phyloP scores from a whole-genome alignment of 2,888 invertebrate species.

The Cremastinae sp. region DNA sequence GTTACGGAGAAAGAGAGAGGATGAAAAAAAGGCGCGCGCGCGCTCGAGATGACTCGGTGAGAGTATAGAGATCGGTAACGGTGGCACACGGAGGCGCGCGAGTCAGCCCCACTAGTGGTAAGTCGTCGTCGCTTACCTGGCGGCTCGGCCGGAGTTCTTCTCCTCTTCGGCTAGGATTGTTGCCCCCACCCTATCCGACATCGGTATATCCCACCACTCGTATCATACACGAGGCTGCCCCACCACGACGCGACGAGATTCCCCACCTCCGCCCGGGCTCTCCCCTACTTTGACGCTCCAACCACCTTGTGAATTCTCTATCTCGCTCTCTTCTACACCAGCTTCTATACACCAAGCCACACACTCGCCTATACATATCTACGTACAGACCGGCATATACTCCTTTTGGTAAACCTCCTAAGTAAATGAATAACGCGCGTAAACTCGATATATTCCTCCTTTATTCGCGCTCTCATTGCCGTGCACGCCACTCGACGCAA shows the following conservation, averaged over 20 bases:
- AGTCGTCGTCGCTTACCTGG: constrained; percentile 76
- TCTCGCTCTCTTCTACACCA: constrained; percentile 25
- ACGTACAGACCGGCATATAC: not conserved
- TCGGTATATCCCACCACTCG: constrained; percentile 72
- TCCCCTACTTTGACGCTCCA: constrained; percentile 45
- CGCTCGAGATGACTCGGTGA: constrained; percentile 45
- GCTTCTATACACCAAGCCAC: not conserved
- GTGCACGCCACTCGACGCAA: constrained; percentile 38
- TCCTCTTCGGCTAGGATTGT: constrained; percentile 72
- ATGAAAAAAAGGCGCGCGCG: constrained; percentile 30
- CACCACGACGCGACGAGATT: constrained; percentile 65
- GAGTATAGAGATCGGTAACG: constrained; percentile 62
- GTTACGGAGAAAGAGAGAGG: not conserved
- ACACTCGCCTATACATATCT: not conserved
- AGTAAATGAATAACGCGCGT: constrained; percentile 54
- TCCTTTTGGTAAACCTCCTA: constrained; percentile 23
- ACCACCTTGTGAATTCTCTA: constrained; percentile 45
- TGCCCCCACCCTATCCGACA: constrained; percentile 72
- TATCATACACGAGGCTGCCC: constrained; percentile 74
- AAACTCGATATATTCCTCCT: constrained; percentile 46
- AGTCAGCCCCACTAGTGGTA: constrained; percentile 78
- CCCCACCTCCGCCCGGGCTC: constrained; percentile 59
- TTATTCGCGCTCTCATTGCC: constrained; percentile 38
- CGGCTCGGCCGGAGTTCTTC: constrained; percentile 68
- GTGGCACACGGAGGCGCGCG: constrained; percentile 73